These are phyloP conservation scores for Echinometra lucunter DNA, from an alignment of 53 echinoderm and acorn worm species.

Conservation along the genomic window DNA sequence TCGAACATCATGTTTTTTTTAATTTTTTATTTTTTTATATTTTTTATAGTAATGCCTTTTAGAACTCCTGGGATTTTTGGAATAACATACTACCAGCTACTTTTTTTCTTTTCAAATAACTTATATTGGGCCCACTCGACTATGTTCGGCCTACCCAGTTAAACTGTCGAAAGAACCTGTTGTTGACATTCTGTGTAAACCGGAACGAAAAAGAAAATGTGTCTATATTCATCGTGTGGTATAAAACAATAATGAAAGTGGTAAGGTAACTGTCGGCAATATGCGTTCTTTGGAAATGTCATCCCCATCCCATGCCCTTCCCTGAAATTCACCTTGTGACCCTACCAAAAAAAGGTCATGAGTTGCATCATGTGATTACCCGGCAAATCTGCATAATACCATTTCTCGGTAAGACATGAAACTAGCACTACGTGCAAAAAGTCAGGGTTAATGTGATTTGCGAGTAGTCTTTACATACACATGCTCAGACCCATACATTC, in stretches of 20 bases:
- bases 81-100: no score
- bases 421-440: slow-evolving; percentile 29
- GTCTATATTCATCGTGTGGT: background rate
- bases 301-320: background rate
- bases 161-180: no score
- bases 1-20: no score
- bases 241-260: background rate
- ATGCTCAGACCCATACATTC: background rate
- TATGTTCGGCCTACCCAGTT: no score
- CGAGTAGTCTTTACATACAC: background rate
- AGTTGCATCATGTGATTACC: background rate
- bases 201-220: no score
- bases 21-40: no score
- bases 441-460: slow-evolving; percentile 34
- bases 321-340: slow-evolving; percentile 7
- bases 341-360: background rate
- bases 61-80: no score
- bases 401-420: background rate
- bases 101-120: no score
- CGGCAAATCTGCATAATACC: background rate
- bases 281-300: background rate
- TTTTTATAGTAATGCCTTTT: no score
- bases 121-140: no score
- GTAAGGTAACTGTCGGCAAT: background rate
- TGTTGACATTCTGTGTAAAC: no score